These are phyloP conservation scores for Spinus pinus DNA, from an alignment of 2,797 vertebrate genomes.

Conservation along the genomic window DNA sequence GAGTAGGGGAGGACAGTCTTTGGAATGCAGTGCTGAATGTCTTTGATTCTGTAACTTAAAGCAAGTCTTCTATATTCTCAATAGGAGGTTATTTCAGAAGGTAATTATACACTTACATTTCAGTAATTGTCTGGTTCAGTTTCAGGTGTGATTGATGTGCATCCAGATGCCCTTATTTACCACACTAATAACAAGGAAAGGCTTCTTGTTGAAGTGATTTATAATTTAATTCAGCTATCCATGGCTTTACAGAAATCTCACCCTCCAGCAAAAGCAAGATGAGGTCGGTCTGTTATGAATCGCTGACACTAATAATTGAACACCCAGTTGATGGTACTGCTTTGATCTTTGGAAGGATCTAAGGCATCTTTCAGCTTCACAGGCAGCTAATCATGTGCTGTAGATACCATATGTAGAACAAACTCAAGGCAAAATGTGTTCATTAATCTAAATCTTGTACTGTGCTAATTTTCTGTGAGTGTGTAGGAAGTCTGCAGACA, in stretches of 20 bases:
- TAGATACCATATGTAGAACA: not conserved
- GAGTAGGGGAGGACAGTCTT: not conserved
- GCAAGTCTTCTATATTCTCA: not conserved
- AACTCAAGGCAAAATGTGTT: not conserved
- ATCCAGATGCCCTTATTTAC: not conserved
- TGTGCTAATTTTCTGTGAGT: not conserved
- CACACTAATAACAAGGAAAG: not conserved
- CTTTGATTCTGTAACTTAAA: not conserved
- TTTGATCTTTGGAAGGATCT: slow-evolving; percentile 31
- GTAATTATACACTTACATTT: not conserved
- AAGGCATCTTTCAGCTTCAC: not conserved
- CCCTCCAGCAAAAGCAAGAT: not conserved
- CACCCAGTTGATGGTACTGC: not conserved
- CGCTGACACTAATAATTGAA: not conserved
- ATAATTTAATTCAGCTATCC: not conserved
- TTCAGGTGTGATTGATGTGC: not conserved
- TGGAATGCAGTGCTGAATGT: not conserved
- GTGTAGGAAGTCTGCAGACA: not conserved
- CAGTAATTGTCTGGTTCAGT: not conserved
- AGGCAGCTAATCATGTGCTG: not conserved
- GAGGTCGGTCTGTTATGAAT: not conserved
- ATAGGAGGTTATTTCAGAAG: not conserved
- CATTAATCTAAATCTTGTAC: not conserved
- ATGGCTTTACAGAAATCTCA: not conserved
- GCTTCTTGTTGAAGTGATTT: not conserved